Base-by-base conservation (phyloP, 2,888 invertebrate species). In the Xylota segnis region DNA sequence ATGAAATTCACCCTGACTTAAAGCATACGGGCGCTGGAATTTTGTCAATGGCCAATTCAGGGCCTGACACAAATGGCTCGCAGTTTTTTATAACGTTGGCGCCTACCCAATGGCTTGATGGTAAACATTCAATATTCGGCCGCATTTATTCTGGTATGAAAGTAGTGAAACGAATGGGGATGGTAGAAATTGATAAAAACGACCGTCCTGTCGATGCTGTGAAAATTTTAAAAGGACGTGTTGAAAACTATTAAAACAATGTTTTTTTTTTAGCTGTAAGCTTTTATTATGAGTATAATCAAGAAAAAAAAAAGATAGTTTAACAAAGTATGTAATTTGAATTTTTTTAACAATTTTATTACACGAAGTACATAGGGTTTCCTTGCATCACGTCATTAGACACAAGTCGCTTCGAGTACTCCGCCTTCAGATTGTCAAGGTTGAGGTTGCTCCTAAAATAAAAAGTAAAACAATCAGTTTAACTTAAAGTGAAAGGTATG, bases 61-160 rank as follows among this genome's bases (percentile, higher is more conserved):
- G 99, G 0, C 98, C 98, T 0, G 95, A 99, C 90, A 96, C 97
- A 5, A 99, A 99, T 92, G 99, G 99, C 2, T 98, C 98, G 34
- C 99, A 99, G 92, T 99, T 99, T 93, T 99, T 99, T 90, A 97
- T 99, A 59, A 98, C 99, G 0, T 93, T 99, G 82, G 98, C 97
- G 0, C 98, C 99, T 0, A 98, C 98, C 0, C 98, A 99, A 90
- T 99, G 99, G 98, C 93, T 99, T 43, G 99, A 99, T 93, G 97
- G 98, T 10, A 99, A 99, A 91, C 99, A 99, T 92, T 95, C 98
- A 2, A 98, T 99, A 90, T 99, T 99, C 93, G 99, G 97, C 88
- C 94, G 99, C 88, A 94, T 99, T 5, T 94, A 96, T 89, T 94
- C 95, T 71, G 99, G 99, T 0, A 98, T 99, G 97, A 94, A 95